Conservation (phyloP, 2,113 vertebrate species). For the human region GRCh38 chr3:165928001-165928500, state of each 20-base stretch:
- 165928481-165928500: neutral
- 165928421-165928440: neutral
- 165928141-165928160: neutral
- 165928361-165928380: neutral
- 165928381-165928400: neutral
- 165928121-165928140: neutral
- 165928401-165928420: neutral
- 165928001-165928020: neutral
- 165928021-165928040: neutral
- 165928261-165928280: neutral
- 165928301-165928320: neutral
- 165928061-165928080: neutral
- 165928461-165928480: neutral
- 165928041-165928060: neutral
- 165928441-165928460: neutral
- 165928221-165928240: neutral
- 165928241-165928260: neutral
- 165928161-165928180: neutral
- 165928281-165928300: neutral
- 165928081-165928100: neutral
- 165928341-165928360: neutral
- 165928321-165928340: neutral
- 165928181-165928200: neutral
- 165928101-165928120: neutral
- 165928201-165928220: neutral